Conservation (phyloP, 2,888 invertebrate species). For the Drosophila kanekoi region DNA sequence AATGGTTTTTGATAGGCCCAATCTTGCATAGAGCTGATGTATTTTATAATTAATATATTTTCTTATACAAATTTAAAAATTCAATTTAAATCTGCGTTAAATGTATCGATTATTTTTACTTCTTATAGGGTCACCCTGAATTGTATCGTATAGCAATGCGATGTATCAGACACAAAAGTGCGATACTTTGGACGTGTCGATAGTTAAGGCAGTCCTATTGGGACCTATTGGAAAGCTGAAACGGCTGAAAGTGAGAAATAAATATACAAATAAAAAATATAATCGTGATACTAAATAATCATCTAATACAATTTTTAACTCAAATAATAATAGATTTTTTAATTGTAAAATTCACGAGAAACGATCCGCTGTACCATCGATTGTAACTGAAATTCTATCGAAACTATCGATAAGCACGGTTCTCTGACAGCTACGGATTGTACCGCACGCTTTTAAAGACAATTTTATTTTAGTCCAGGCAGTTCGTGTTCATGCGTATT, state of each 20-base stretch:
- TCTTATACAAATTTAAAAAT: background rate
- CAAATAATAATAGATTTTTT: no score
- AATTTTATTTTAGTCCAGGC: background rate
- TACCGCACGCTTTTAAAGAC: constrained; percentile 11
- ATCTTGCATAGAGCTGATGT: background rate
- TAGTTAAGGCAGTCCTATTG: background rate
- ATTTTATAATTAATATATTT: constrained; percentile 22
- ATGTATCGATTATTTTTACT: background rate
- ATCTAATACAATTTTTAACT: no score
- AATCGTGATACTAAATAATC: no score
- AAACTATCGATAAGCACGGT: constrained; percentile 1
- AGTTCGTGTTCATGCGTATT: no score
- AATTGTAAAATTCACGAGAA: no score
- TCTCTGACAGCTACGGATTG: background rate
- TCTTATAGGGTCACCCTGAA: constrained; percentile 9
- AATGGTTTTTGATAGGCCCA: background rate
- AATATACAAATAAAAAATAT: no score
- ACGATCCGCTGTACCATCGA: background rate
- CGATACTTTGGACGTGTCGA: background rate
- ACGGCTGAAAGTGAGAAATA: no score
- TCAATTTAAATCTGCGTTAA: constrained; percentile 3
- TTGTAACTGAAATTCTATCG: background rate
- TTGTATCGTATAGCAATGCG: constrained; percentile 1
- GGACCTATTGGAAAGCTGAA: no score
- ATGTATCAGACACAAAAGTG: background rate